Evolutionary conservation across 2,113 vertebrate species (phyloP).

Genomic region (Oophaga pumilio): DNA sequence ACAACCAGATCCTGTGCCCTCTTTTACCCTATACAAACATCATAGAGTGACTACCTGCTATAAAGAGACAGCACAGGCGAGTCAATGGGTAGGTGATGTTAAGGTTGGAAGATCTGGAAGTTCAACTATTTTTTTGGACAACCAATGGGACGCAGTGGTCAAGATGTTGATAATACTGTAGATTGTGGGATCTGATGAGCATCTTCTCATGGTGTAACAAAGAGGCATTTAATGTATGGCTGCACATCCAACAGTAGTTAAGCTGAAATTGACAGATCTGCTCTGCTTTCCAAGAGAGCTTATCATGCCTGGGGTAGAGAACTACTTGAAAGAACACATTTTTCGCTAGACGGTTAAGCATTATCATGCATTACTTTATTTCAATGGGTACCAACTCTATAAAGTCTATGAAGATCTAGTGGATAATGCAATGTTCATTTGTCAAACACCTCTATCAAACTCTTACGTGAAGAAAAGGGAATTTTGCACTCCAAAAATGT

Average conservation of each 20-base stretch:
- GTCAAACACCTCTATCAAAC: background rate
- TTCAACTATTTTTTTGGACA: background rate
- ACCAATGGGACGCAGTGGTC: background rate
- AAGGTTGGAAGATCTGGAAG: background rate
- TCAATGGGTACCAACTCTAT: background rate
- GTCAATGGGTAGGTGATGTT: background rate
- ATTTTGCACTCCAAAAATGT: no score
- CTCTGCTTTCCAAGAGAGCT: background rate
- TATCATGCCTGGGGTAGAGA: background rate
- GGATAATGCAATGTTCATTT: background rate
- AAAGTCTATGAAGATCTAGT: background rate
- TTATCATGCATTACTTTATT: background rate
- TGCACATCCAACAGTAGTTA: background rate
- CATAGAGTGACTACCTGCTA: background rate
- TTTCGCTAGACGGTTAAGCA: background rate
- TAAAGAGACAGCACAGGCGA: background rate
- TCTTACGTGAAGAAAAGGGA: background rate
- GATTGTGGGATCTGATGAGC: background rate
- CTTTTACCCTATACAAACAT: background rate
- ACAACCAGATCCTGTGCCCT: background rate
- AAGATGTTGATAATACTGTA: background rate
- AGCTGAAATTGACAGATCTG: background rate
- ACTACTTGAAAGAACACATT: background rate
- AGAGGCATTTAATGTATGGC: background rate
- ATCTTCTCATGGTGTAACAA: background rate